Conservation (phyloP, 2,797 vertebrate species). For the Hybognathus amarus region DNA sequence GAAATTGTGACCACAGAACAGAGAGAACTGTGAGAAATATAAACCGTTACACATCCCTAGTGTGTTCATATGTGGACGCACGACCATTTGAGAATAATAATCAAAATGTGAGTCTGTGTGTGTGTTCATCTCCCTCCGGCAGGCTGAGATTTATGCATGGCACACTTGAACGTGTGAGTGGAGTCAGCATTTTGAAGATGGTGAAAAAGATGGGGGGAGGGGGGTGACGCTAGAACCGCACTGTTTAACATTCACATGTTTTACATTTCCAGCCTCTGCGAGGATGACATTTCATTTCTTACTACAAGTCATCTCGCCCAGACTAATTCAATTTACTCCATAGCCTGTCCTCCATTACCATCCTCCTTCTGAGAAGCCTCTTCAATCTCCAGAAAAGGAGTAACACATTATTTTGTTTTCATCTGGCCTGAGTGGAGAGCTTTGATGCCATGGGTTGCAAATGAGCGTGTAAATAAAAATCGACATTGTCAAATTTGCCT, state of each 20-base stretch:
- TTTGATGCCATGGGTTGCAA: constrained; percentile 52
- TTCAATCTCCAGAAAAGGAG: constrained; percentile 40
- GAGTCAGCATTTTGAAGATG: constrained; percentile 65
- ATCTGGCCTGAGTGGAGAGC: constrained; percentile 54
- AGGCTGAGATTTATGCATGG: constrained; percentile 73
- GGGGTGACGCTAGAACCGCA: constrained; percentile 59
- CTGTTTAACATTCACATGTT: constrained; percentile 77
- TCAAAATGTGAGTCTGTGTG: constrained; percentile 33
- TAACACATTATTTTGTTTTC: constrained; percentile 64
- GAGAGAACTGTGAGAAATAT: constrained; percentile 27
- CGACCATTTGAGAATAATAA: constrained; percentile 15
- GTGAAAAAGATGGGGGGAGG: constrained; percentile 45
- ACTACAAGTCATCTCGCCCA: constrained; percentile 71
- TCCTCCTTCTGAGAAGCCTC: constrained; percentile 41
- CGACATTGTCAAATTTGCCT: constrained; percentile 25
- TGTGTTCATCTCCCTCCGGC: constrained; percentile 66
- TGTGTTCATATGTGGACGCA: constrained; percentile 19
- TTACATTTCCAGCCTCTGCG: constrained; percentile 75
- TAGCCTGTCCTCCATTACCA: constrained; percentile 73
- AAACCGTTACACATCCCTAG: constrained; percentile 18
- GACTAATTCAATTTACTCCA: constrained; percentile 80
- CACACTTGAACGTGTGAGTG: constrained; percentile 71
- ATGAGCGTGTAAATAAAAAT: constrained; percentile 48
- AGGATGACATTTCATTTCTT: constrained; percentile 81
- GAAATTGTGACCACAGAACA: constrained; percentile 35